Evolutionary conservation across 1,140 invertebrate genomes (phyloP), one percentile per base, ranked within the genome.

Genomic region (Propsilocerus akamusi): DNA sequence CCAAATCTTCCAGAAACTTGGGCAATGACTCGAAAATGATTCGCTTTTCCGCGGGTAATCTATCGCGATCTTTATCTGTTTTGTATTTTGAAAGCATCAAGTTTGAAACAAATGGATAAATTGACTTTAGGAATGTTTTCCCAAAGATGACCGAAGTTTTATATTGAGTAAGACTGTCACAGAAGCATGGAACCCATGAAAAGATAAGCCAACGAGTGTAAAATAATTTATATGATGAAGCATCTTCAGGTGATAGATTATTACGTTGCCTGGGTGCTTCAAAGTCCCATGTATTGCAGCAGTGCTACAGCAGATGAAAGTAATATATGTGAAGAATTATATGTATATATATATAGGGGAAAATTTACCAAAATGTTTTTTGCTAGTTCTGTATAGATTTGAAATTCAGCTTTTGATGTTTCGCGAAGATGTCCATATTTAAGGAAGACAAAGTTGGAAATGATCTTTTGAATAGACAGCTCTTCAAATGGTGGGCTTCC

Each of bases 151-250:
- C 65, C 0, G 90, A 87, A 1, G 87, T 90, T 48, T 95, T 90
- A 59, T 83, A 88, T 64, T 92, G 85, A 0, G 80, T 80, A 24
- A 97, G 66, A 5, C 91, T 93, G 65, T 95, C 89, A 60, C 92
- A 97, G 64, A 95, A 91, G 5, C 86, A 84, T 11, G 92, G 92
- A 4, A 96, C 86, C 66, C 94, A 86, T 59, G 91, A 96, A 61
- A 92, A 94, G n/a, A 94, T 88, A 24, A 97, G 67, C 92, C 93
- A 97, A 56, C 91, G 17, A 30, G 34, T 41, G 17, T 14, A 17
- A 41, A 41, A 20, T 5, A 20, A 80, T 71, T 89, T 91, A 61
- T 95, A 41, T 20, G 12, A 14, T 8, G 34, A 78, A 23, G 82
- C 78, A 58, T 94, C 90, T 56, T 93, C 87, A 5, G 74, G 70